A percentile compares a stretch with the other conserved stretches of the same genome.
Conservation (phyloP, 30 jellyfish, hydroid and myxozoan genomes). For the Cassiopea xamachana region DNA sequence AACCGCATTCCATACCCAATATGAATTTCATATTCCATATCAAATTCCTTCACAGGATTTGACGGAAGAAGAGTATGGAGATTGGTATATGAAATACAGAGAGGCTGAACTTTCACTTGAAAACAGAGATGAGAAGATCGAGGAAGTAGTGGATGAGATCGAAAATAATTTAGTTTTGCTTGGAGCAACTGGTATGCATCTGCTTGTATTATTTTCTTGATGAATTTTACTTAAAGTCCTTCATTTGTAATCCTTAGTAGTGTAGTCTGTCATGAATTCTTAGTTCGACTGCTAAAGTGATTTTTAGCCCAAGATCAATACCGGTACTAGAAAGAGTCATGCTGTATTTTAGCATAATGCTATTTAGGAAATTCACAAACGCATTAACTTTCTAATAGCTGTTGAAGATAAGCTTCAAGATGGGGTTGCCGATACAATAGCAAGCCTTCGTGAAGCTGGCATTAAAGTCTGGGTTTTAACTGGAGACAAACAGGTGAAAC, state of each 20-base stretch:
- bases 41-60: constrained; percentile 57
- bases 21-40: background rate
- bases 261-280: no score
- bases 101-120: constrained; percentile 80
- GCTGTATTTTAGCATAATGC: no score
- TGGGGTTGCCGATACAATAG: constrained; percentile 98
- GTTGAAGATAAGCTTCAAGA: constrained; percentile 98
- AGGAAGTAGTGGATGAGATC: constrained; percentile 80
- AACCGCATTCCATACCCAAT: background rate
- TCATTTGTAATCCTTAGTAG: no score
- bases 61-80: constrained; percentile 74
- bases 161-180: constrained; percentile 78
- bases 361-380: no score
- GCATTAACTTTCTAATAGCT: constrained; percentile 38
- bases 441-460: constrained; percentile 93
- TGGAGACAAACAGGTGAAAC: constrained; percentile 96
- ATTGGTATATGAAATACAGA: constrained; percentile 79
- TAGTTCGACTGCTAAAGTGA: no score
- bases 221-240: background rate
- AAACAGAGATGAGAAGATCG: constrained; percentile 78
- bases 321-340: no score
- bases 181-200: constrained; percentile 94
- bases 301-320: no score
- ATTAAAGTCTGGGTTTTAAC: constrained; percentile 96
- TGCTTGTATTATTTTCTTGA: background rate